Evolutionary conservation across 2,113 vertebrate species (phyloP), one percentile per base, ranked within the genome.

Genomic region (Sinocyclocheilus grahami): DNA sequence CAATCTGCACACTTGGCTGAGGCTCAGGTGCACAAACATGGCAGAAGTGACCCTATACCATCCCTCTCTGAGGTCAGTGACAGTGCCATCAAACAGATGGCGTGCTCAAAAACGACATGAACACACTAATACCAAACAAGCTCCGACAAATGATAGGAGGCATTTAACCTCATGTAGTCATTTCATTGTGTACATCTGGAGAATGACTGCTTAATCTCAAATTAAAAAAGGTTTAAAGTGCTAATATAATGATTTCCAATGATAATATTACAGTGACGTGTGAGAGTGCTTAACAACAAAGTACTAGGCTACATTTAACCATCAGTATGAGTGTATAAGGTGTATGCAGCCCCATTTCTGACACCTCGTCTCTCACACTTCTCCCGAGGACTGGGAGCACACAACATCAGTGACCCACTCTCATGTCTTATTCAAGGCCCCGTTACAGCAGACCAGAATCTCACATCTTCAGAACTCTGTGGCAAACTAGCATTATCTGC

Each of bases 361-460:
- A 86, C 88, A 86, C 82, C 83, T 92, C 86, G 78, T 83, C 85
- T 55, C 22, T 88, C 88, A 90, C 90, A 85, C 86, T 53, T 82
- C 85, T 71, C 27, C 62, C 5, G 20, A 5, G 46, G 88, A 77
- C 24, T 78, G 76, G 14, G 51, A 55, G 46, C 20, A 39, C 12
- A 78, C 20, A 18, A 14, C 55, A 53, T 55, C 76, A 53, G 22
- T 33, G 39, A 22, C 3, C 82, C 74, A 86, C 84, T 84, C 89
- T 89, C 62, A 4, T 92, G 85, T 90, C 90, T 93, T 92, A 93
- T 91, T 94, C 51, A 93, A 48, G 88, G 89, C 89, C 89, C 84
- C 87, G 87, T 90, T 92, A 91, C 72, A 89, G 90, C 91, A 51
- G 90, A 85, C 89, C 89, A 91, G 90, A 90, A 90, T 85, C 90